A percentile compares a stretch with the other conserved stretches of the same genome.
Conservation (phyloP, 2,888 invertebrate species). For the Punctoribates punctum region DNA sequence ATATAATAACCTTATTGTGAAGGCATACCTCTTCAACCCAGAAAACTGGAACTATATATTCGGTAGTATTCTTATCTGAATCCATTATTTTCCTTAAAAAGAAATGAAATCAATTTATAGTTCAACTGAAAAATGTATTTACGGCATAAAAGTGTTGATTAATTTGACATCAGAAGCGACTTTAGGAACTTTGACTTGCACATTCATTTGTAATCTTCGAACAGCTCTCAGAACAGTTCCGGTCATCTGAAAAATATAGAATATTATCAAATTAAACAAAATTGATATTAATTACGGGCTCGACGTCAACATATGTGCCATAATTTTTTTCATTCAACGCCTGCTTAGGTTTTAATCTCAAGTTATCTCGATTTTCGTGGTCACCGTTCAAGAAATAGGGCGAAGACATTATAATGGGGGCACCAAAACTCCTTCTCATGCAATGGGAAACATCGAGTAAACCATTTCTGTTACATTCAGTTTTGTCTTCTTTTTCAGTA, state of each 20-base stretch:
- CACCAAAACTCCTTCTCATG: neutral
- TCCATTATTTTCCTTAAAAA: too few relatives aligned
- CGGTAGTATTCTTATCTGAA: neutral
- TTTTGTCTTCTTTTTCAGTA: neutral
- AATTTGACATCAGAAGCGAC: neutral
- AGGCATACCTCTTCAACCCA: conserved; percentile 33
- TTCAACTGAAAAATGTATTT: neutral
- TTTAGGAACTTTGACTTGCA: neutral
- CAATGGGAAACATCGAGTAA: neutral
- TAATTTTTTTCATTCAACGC: neutral
- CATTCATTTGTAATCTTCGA: conserved; percentile 20
- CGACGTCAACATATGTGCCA: conserved; percentile 15
- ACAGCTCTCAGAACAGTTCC: neutral
- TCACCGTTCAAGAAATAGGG: neutral
- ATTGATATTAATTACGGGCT: conserved; percentile 14
- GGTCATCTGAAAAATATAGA: conserved; percentile 6
- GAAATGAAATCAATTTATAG: too few relatives aligned
- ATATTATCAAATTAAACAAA: neutral
- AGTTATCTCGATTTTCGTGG: too few relatives aligned
- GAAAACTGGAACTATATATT: conserved; percentile 3
- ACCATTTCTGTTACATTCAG: neutral
- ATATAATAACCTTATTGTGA: neutral
- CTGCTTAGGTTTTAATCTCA: neutral
- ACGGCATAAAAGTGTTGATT: neutral
- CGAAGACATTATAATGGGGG: conserved; percentile 1